Conservation (phyloP, 2,797 vertebrate species). For the Microcaecilia unicolor region DNA sequence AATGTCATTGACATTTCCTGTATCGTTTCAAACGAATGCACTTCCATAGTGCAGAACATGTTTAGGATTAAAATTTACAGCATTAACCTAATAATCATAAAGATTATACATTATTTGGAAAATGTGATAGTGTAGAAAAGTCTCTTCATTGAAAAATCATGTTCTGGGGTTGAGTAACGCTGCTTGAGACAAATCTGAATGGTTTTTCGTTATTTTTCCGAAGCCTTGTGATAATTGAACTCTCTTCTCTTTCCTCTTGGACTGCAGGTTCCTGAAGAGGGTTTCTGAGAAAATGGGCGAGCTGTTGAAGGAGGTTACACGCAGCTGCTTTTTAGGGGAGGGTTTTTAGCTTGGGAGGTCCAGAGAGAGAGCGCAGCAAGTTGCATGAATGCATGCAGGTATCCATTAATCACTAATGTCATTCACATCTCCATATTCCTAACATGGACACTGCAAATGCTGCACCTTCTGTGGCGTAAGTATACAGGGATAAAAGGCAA, state of each 20-base stretch:
- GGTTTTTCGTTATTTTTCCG: slow-evolving; percentile 35
- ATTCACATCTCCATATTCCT: slow-evolving; percentile 64
- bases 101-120: too few species aligned
- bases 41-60: too few species aligned
- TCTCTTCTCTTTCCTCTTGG: slow-evolving; percentile 81
- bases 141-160: too few species aligned
- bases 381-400: slow-evolving; percentile 90
- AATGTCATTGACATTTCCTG: too few species aligned
- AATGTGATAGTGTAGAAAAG: too few species aligned
- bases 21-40: too few species aligned
- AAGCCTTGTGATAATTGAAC: slow-evolving; percentile 69
- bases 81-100: too few species aligned
- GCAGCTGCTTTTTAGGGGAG: slow-evolving; percentile 65
- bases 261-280: slow-evolving; percentile 99
- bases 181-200: slow-evolving; percentile 50
- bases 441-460: too few species aligned
- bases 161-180: too few species aligned
- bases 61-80: too few species aligned
- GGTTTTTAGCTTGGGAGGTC: slow-evolving; percentile 48
- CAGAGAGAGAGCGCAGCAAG: slow-evolving; percentile 55
- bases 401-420: slow-evolving; percentile 72
- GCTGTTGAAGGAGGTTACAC: slow-evolving; percentile 92
- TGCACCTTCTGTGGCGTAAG: slow-evolving; percentile 38
- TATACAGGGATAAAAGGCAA: slow-evolving; percentile 37
- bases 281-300: slow-evolving; percentile 92